Base-by-base conservation (phyloP, 1,140 invertebrate genomes). In the Helicoverpa zea region DNA sequence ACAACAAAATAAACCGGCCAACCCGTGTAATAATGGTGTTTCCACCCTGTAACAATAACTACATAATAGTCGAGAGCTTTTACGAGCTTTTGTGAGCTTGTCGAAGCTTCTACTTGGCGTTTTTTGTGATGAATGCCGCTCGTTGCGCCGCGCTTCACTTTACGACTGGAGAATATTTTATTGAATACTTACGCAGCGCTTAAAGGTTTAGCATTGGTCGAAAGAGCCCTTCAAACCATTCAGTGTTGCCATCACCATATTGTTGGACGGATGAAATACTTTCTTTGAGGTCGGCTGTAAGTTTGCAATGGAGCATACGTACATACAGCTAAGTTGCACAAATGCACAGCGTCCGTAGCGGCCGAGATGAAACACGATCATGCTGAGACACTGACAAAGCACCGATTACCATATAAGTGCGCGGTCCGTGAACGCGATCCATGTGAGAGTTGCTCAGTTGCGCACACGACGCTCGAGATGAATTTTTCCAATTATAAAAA, bases 31-130 rank as follows among this genome's bases (percentile, higher is more conserved):
- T 94, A 94, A 94, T 94, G 90, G 93, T 94, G 92, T 93, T 94
- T 94, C 92, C 92, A 94, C 92, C 88, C 92, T 88, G 91, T 93
- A 93, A 94, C 92, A 94, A 94, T 94, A 94, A 94, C 92, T 94
- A 93, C 92, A 92, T 94, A 94, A 94, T 94, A 94, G 92, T 93
- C 84, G 88, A 94, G 92, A 90, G 92, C 90, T 91, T 94, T 94
- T 94, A 94, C 91, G 93, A 94, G 92, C 93, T 94, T 94, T 94
- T 94, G 93, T 93, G 85, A 90, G 90, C 90, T 91, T 90, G 91
- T 92, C 90, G 91, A 90, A 89, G 90, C 91, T 93, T 84, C 92
- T 90, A 92, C 90, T 91, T 87, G 86, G 81, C 81, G 85, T 91
- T 94, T 93, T 92, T 94, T 94, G 89, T 90, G 86, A 92, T 91